Conservation (phyloP, 2,797 vertebrate species). For the Peromyscus melanophrys region DNA sequence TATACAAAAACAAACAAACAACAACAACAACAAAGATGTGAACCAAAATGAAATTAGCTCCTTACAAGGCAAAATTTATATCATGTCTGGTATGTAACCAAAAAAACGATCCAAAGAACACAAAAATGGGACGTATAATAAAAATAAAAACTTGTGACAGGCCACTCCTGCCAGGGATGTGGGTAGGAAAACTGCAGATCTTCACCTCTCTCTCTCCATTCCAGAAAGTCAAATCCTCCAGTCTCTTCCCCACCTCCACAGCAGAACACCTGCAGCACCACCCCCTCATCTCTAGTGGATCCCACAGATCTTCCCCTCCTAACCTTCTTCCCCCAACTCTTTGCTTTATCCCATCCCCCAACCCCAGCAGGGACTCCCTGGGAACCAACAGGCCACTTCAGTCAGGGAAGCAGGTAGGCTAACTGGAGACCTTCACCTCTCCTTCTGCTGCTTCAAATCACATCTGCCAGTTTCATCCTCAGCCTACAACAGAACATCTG, state of each 20-base stretch:
- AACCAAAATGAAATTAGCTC: background rate
- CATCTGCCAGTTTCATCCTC: background rate
- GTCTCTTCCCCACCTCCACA: background rate
- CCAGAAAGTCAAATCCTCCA: background rate
- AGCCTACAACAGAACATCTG: background rate
- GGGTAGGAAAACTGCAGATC: background rate
- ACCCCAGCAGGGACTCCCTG: background rate
- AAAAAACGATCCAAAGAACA: slow-evolving; percentile 2
- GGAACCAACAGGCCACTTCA: background rate
- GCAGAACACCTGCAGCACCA: background rate
- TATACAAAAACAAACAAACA: background rate
- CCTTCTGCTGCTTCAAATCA: background rate
- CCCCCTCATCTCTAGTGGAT: background rate
- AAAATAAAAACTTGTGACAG: background rate
- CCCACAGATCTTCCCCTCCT: background rate
- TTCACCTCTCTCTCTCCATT: background rate
- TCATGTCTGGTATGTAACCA: background rate
- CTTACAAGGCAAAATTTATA: slow-evolving; percentile 7
- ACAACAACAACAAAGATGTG: background rate
- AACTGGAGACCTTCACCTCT: background rate
- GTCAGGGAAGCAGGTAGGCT: background rate
- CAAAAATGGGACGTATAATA: background rate
- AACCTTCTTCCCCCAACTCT: background rate
- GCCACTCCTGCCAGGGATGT: background rate
- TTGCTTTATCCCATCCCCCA: background rate